Evolutionary conservation across 2,888 invertebrate genomes (phyloP), one percentile per base, ranked within the genome.

Genomic region (Morinoia aosen): DNA sequence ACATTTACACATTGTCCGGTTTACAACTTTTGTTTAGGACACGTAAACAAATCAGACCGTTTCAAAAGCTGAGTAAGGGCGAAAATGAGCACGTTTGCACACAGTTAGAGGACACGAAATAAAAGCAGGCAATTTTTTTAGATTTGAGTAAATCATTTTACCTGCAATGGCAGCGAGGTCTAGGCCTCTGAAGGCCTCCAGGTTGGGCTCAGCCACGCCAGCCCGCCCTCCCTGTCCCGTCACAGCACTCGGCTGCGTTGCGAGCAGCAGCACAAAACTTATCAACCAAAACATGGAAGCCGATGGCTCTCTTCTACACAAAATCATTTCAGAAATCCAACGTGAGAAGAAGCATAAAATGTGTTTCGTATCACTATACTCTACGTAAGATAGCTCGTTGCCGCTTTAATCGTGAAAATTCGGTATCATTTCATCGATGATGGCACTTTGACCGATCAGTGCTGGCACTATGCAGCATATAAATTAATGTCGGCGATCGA

Each of bases 111-210:
- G 25, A 33, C 7, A 19, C 19, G 33, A 76, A 76, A 76, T 2
- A 10, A 33, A 10, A 10, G 33, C 33, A 76, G 19, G 5, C 48
- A 33, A 7, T 33, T 25, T 76, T 16, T 76, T 33, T 16, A 5
- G 8, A 61, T 19, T 61, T 12, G 33, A 76, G 2, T 90, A 10
- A 12, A 39, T 48, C 40, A 16, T 40, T 19, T 90, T 57, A 93
- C 93, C 93, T 57, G 93, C 93, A 16, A 93, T 93, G 19, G 93
- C 56, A 5, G 93, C 93, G 57, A 93, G 93, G 33, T 93, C 93
- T 4, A 93, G 93, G 14, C 93, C 93, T 57, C 93, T 56, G 56
- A 93, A 57, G 33, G 93, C 93, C 5, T 93, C 93, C 0, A 93
- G 14, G 58, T 93, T 93, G 11, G 93, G 93, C 12, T 93, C 93